These are phyloP conservation scores for Proterorhinus semilunaris DNA, from an alignment of 2,113 vertebrate genomes.

Conservation along the genomic window DNA sequence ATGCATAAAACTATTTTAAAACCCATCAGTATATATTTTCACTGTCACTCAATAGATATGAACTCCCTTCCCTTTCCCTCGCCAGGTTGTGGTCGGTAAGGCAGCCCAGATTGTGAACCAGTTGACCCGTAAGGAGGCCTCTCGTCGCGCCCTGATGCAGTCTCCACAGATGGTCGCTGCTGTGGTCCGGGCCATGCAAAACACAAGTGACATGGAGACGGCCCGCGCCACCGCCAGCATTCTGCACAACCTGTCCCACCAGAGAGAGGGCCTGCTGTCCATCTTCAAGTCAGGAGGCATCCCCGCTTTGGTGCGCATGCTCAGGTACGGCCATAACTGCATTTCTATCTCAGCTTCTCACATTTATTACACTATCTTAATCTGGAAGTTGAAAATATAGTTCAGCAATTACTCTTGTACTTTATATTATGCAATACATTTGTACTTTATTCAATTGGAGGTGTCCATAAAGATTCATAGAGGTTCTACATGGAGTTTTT, in stretches of 20 bases:
- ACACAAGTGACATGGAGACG: constrained; percentile 93
- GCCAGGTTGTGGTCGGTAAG: constrained; percentile 90
- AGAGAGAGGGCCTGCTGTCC: constrained; percentile 91
- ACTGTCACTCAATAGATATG: constrained; percentile 27
- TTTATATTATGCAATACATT: too few relatives aligned
- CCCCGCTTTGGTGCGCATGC: constrained; percentile 93
- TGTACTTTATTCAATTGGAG: too few relatives aligned
- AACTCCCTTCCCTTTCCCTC: neutral
- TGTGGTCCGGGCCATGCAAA: constrained; percentile 96
- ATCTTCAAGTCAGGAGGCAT: constrained; percentile 98
- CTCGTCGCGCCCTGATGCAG: constrained; percentile 88
- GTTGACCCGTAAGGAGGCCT: constrained; percentile 92
- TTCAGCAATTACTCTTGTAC: too few relatives aligned
- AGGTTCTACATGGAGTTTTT: too few relatives aligned
- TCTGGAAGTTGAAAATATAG: neutral
- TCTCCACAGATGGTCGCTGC: constrained; percentile 93
- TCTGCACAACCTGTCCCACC: constrained; percentile 96
- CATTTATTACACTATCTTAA: neutral
- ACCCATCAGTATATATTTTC: neutral
- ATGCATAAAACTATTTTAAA: neutral
- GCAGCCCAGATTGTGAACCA: constrained; percentile 97
- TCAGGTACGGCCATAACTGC: constrained; percentile 78
- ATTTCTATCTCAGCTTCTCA: neutral
- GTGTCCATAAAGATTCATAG: too few relatives aligned
- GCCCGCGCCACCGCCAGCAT: constrained; percentile 93